Evolutionary conservation across 2,113 vertebrate genomes (phyloP).

Genomic region (Butorides virescens): DNA sequence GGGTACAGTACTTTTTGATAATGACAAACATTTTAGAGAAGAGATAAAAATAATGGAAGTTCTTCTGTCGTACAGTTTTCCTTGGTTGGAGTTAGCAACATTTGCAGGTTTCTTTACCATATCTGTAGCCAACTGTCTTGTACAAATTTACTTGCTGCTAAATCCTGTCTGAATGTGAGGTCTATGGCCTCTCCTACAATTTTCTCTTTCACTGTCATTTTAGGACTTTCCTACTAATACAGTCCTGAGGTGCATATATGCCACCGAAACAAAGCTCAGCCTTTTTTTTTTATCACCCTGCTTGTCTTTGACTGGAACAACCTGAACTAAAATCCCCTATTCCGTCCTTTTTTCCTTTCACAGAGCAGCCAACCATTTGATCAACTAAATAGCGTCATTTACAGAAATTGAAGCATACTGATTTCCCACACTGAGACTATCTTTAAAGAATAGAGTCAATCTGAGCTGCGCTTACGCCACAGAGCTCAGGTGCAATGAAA

Average conservation of each 20-base stretch:
- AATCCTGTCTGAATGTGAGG: background rate
- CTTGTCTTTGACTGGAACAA: background rate
- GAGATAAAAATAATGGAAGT: background rate
- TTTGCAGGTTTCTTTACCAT: background rate
- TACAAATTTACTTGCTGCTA: background rate
- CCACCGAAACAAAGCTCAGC: background rate
- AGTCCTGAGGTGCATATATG: background rate
- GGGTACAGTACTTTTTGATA: background rate
- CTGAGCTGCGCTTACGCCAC: background rate
- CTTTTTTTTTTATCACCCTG: rapidly evolving
- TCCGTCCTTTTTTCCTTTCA: background rate
- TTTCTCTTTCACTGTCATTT: background rate
- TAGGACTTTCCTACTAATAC: background rate
- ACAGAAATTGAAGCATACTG: background rate
- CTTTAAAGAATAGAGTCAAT: background rate
- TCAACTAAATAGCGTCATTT: background rate
- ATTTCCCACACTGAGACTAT: background rate
- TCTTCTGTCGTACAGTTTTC: background rate
- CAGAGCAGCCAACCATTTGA: background rate
- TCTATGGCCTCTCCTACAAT: background rate
- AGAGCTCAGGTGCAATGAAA: background rate
- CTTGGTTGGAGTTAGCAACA: background rate
- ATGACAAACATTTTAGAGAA: background rate
- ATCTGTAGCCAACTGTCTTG: background rate
- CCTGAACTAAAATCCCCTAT: background rate